Conservation (phyloP, 2,113 vertebrate species). For the Tychaedon coryphoeus region DNA sequence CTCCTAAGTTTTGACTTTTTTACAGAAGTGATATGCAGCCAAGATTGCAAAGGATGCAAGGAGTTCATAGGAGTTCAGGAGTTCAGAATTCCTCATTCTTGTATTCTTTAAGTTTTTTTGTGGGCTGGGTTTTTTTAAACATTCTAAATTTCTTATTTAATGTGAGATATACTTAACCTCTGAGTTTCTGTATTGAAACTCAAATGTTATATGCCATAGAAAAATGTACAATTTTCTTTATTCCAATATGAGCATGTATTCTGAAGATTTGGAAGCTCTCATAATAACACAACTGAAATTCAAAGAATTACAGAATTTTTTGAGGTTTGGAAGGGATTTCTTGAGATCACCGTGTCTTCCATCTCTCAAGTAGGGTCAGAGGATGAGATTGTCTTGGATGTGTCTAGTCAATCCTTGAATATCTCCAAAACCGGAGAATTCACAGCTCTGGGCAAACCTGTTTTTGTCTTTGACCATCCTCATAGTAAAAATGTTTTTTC, state of each 20-base stretch:
- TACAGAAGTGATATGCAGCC: background rate
- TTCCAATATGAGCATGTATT: background rate
- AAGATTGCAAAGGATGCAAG: background rate
- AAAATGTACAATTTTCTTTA: background rate
- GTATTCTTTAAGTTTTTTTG: background rate
- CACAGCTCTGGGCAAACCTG: background rate
- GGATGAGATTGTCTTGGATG: background rate
- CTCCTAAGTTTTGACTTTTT: background rate
- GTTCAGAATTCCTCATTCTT: background rate
- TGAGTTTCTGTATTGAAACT: background rate
- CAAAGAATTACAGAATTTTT: background rate
- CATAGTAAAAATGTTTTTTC: background rate
- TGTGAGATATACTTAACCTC: background rate
- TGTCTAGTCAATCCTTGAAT: background rate
- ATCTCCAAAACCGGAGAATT: background rate
- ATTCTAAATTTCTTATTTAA: background rate
- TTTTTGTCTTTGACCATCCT: background rate
- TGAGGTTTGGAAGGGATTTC: background rate
- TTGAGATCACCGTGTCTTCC: fast-evolving
- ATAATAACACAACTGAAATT: background rate
- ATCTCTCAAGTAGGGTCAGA: background rate
- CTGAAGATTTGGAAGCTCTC: background rate
- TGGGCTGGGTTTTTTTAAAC: fast-evolving
- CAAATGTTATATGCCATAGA: background rate
- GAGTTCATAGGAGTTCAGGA: background rate